Percentiles rank a stretch among this genome's conserved stretches.
Evolutionary conservation across 2,113 vertebrate species (phyloP).

Genomic region (Sapajus apella): DNA sequence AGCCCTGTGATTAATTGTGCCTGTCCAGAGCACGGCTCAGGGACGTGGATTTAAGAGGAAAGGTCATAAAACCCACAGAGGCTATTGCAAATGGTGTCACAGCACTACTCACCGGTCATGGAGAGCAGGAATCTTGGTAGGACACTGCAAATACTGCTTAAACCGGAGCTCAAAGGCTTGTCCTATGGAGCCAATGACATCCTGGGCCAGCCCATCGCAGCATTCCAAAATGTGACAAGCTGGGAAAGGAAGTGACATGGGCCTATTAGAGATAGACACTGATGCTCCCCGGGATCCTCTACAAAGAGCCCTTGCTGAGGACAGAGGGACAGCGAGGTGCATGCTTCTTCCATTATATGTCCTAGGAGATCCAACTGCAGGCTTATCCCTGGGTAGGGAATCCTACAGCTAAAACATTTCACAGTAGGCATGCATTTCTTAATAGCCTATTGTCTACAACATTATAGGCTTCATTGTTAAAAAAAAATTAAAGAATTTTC

Average conservation of each 20-base stretch:
- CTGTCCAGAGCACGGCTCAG: not conserved
- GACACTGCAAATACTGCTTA: conserved; percentile 96
- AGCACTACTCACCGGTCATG: conserved; percentile 90
- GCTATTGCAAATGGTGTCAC: accelerated
- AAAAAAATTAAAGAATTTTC: not conserved
- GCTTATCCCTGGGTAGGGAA: not conserved
- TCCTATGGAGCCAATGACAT: conserved; percentile 96
- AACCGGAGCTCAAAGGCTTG: conserved; percentile 98
- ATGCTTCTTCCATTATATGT: accelerated
- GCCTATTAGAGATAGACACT: conserved; percentile 3
- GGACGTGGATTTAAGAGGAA: not conserved
- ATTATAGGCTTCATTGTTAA: not conserved
- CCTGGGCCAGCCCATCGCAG: conserved; percentile 94
- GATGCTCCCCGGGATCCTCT: not conserved
- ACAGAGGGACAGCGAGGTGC: not conserved
- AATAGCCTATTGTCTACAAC: not conserved
- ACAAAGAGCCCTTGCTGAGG: not conserved
- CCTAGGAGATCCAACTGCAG: not conserved
- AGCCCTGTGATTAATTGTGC: not conserved
- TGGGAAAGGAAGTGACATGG: conserved; percentile 75
- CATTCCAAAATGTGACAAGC: conserved; percentile 99
- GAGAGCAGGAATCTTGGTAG: conserved; percentile 90
- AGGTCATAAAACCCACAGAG: not conserved
- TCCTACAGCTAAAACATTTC: no score
- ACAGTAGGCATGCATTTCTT: not conserved